phyloP scores from a whole-genome alignment of 2,113 vertebrate species.

The Trochalopteron elliotii region DNA sequence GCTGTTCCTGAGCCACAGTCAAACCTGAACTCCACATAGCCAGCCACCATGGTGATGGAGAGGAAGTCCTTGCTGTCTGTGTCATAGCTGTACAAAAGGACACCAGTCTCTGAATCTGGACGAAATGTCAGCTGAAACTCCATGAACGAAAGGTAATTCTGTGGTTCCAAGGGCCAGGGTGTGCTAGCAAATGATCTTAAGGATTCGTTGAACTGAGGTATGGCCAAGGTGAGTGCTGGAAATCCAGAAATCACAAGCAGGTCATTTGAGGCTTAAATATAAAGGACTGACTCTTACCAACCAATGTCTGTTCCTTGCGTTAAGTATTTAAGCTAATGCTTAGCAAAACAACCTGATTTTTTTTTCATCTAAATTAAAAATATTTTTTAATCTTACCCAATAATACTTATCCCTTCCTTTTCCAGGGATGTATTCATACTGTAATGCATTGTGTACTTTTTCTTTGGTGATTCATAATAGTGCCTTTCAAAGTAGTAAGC shows the following conservation, averaged over 20 bases:
- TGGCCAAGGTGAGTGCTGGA: conserved; percentile 83
- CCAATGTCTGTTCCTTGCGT: not conserved
- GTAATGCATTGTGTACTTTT: not conserved
- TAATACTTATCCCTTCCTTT: not conserved
- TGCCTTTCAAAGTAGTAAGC: not conserved
- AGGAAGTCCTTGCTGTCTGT: conserved; percentile 88
- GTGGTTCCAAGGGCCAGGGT: conserved; percentile 87
- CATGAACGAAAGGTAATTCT: conserved; percentile 92
- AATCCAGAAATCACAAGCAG: conserved; percentile 20
- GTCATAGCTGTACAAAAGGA: conserved; percentile 93
- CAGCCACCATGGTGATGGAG: conserved; percentile 81
- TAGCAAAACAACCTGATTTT: not conserved
- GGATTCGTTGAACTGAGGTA: conserved; percentile 89
- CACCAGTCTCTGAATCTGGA: conserved; percentile 80
- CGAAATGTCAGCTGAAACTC: conserved; percentile 91
- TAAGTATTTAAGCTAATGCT: not conserved
- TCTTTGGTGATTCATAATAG: not conserved
- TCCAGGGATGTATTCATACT: not conserved
- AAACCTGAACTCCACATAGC: conserved; percentile 91
- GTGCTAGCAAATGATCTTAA: conserved; percentile 84
- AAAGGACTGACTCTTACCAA: not conserved
- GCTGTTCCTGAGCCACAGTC: conserved; percentile 94
- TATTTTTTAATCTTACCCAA: not conserved
- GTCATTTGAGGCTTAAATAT: not conserved
- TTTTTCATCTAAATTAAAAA: not conserved